Conservation (phyloP, 2,888 invertebrate species). For the Pseudeuparius sepicola region DNA sequence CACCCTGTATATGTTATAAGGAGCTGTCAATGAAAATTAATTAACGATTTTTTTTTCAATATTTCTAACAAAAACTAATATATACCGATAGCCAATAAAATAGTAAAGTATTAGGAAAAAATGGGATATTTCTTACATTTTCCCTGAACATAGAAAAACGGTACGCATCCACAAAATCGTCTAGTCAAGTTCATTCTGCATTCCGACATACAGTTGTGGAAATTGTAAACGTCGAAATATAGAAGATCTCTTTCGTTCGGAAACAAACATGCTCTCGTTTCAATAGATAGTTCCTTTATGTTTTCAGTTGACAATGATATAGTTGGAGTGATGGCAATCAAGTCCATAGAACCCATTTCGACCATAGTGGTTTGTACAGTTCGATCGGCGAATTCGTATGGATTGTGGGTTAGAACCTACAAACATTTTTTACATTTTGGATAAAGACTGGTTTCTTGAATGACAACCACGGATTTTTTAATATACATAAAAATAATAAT, state of each 20-base stretch:
- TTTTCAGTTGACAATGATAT: slow-evolving; percentile 51
- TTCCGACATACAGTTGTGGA: slow-evolving; percentile 54
- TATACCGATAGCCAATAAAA: no score
- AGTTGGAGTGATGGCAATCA: slow-evolving; percentile 53
- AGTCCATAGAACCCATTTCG: slow-evolving; percentile 46
- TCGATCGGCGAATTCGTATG: slow-evolving; percentile 54
- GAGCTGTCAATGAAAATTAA: no score
- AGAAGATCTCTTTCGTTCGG: slow-evolving; percentile 42
- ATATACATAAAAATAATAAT: no score
- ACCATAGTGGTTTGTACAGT: slow-evolving; percentile 51
- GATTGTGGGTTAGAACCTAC: slow-evolving; percentile 53
- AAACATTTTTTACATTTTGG: no score
- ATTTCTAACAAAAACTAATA: no score
- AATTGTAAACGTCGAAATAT: slow-evolving; percentile 44
- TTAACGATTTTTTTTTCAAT: no score
- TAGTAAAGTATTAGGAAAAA: no score
- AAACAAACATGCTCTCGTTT: slow-evolving; percentile 50
- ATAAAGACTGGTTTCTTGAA: no score
- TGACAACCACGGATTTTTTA: no score
- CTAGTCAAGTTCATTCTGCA: slow-evolving; percentile 43
- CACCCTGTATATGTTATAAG: no score
- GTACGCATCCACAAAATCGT: slow-evolving; percentile 49
- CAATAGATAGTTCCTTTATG: slow-evolving; percentile 41
- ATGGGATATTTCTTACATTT: slow-evolving; percentile 35
- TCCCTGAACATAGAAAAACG: slow-evolving; percentile 43